These are phyloP conservation scores for Marronus borbonicus DNA, from an alignment of 2,888 invertebrate species.

Conservation along the genomic window DNA sequence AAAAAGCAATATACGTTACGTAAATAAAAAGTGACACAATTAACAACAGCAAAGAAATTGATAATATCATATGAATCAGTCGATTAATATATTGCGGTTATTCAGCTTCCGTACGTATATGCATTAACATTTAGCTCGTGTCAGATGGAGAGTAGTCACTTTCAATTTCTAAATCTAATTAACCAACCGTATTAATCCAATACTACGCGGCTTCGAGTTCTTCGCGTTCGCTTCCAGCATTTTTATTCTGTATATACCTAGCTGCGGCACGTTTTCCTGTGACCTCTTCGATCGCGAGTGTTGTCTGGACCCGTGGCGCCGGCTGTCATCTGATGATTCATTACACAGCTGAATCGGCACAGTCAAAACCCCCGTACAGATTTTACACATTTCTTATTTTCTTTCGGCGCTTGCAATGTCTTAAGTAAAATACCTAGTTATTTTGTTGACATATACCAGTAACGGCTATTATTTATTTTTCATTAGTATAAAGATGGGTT, in stretches of 20 bases:
- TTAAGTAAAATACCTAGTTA: neutral
- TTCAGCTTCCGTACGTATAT: neutral
- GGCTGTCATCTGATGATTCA: conserved; percentile 39
- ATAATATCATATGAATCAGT: neutral
- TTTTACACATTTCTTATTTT: neutral
- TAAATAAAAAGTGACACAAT: too few relatives aligned
- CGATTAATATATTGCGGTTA: neutral
- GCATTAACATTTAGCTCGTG: neutral
- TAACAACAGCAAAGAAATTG: neutral
- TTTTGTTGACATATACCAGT: too few relatives aligned
- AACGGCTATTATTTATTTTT: too few relatives aligned
- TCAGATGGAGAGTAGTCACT: neutral
- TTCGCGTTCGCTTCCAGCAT: conserved; percentile 6
- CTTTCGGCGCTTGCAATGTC: neutral
- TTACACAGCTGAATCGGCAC: conserved; percentile 24
- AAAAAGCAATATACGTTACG: too few relatives aligned
- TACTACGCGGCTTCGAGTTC: neutral
- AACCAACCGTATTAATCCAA: neutral
- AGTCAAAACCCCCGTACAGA: conserved; percentile 10
- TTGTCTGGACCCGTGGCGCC: conserved; percentile 39
- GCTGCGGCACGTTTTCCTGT: conserved; percentile 2
- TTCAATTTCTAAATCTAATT: conserved; percentile 26
- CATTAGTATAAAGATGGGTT: too few relatives aligned
- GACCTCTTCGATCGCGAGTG: conserved; percentile 28
- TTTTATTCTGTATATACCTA: neutral